Percentiles rank a stretch among this genome's conserved stretches.
Evolutionary conservation across 2,888 invertebrate genomes (phyloP).

Genomic region (Mesochorus sp.): DNA sequence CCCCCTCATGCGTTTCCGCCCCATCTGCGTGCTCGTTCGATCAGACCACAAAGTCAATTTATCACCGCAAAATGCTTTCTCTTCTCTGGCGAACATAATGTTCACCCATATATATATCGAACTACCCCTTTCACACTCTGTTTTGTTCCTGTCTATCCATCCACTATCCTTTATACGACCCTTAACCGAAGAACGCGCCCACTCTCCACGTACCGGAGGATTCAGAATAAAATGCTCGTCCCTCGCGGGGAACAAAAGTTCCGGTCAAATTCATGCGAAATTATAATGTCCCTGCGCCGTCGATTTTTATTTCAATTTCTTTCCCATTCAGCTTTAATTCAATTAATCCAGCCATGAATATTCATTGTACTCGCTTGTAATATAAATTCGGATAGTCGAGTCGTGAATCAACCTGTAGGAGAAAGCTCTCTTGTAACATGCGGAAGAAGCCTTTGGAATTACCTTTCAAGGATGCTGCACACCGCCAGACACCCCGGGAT

Average conservation of each 20-base stretch:
- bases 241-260: too few relatives aligned
- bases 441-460: constrained; percentile 59
- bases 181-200: too few relatives aligned
- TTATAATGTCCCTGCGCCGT: too few relatives aligned
- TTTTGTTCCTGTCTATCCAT: constrained; percentile 1
- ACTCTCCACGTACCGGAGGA: neutral
- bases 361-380: neutral
- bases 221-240: neutral
- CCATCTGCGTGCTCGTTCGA: constrained; percentile 21
- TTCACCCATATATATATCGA: neutral
- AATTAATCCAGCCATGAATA: too few relatives aligned
- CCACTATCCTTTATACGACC: constrained; percentile 26
- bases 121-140: constrained; percentile 22
- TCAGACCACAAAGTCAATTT: constrained; percentile 62
- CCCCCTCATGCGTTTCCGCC: constrained; percentile 23
- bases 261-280: too few relatives aligned
- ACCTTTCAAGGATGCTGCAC: constrained; percentile 44
- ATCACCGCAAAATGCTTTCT: constrained; percentile 59
- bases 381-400: too few relatives aligned
- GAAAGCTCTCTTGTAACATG: constrained; percentile 15
- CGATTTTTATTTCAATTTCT: too few relatives aligned
- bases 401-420: constrained; percentile 34
- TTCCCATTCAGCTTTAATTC: too few relatives aligned
- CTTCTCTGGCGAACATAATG: constrained; percentile 11
- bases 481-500: constrained; percentile 3